These are phyloP conservation scores for Caenorhabditis plicata DNA, from an alignment of 2,888 invertebrate species.

Conservation along the genomic window DNA sequence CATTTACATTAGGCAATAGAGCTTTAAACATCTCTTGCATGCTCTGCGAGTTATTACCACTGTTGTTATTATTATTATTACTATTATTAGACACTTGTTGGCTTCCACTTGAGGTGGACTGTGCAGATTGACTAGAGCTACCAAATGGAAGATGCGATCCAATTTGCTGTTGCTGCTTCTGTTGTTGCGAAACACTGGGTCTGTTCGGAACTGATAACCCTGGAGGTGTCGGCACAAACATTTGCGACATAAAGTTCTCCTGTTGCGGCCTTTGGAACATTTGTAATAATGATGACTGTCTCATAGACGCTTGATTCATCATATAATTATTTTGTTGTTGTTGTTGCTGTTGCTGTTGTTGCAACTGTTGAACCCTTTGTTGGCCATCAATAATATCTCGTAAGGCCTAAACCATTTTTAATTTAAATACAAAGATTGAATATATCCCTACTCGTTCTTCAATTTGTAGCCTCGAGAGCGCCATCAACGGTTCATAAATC, in stretches of 20 bases:
- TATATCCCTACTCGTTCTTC: too few species aligned
- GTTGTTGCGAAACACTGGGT: conserved; percentile 6
- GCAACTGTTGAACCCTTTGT: conserved; percentile 1
- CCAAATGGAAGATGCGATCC: conserved; percentile 3
- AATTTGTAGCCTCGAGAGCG: too few species aligned
- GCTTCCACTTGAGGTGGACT: conserved; percentile 2
- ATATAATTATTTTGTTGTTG: neutral
- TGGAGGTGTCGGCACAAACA: neutral
- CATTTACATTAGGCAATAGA: conserved; percentile 60
- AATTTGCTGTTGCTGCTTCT: conserved; percentile 16
- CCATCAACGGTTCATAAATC: too few species aligned
- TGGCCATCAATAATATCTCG: too few species aligned
- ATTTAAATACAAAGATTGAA: too few species aligned
- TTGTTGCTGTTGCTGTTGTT: conserved; percentile 1
- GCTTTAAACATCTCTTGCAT: conserved; percentile 44
- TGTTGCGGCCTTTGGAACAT: neutral
- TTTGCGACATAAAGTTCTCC: too few species aligned
- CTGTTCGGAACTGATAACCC: neutral
- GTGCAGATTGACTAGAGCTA: neutral
- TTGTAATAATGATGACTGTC: neutral
- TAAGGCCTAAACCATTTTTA: too few species aligned
- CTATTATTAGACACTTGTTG: too few species aligned
- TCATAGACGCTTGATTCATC: conserved; percentile 3
- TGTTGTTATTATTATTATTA: conserved; percentile 12
- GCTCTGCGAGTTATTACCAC: too few species aligned